Evolutionary conservation across 2,113 vertebrate species (phyloP).

Genomic region (Chitala chitala): DNA sequence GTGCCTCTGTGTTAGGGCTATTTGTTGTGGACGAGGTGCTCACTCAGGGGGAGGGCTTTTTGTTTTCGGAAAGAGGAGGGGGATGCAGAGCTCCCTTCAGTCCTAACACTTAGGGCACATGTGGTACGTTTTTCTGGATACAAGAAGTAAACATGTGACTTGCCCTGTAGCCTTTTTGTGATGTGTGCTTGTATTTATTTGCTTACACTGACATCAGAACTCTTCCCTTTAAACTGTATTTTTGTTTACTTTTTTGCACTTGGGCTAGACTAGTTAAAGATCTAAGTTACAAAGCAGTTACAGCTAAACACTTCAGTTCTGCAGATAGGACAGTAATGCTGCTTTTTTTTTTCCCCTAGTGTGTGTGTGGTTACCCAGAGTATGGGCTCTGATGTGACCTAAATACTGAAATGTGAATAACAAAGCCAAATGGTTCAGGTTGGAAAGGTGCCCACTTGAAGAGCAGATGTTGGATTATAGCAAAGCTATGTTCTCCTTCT

Average conservation of each 20-base stretch:
- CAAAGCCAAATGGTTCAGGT: neutral
- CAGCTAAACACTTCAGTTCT: neutral
- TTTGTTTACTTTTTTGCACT: neutral
- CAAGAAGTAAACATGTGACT: too few species aligned
- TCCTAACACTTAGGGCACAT: neutral
- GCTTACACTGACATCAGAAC: neutral
- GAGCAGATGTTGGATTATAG: neutral
- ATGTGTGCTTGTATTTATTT: neutral
- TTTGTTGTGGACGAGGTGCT: neutral
- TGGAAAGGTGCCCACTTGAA: neutral
- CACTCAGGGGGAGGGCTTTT: neutral
- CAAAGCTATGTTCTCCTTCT: too few species aligned
- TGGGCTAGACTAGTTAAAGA: too few species aligned
- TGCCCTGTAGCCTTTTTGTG: neutral
- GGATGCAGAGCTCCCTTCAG: neutral
- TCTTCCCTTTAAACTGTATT: neutral
- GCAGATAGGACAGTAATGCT: neutral
- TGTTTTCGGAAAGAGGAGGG: neutral
- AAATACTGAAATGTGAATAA: neutral
- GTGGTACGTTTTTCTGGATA: too few species aligned
- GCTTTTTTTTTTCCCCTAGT: too few species aligned
- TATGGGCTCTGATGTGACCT: neutral
- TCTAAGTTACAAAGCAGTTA: too few species aligned
- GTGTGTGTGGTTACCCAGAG: neutral
- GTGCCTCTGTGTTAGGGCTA: constrained; percentile 7